Evolutionary conservation across 2,797 vertebrate genomes (phyloP).

Genomic region (Oryzias dopingdopingensis): DNA sequence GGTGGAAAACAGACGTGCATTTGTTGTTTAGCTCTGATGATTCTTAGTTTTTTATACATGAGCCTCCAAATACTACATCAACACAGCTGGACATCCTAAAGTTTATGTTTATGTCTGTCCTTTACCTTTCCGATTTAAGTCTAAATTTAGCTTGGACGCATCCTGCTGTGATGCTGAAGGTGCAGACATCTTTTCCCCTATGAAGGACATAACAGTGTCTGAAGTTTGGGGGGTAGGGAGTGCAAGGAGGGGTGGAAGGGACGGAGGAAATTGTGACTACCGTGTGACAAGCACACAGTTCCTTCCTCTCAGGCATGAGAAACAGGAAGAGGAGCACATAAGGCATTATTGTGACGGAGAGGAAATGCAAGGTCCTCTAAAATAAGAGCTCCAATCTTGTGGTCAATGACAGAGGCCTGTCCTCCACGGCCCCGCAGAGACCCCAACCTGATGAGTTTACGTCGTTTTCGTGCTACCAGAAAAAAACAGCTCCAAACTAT

Average conservation of each 20-base stretch:
- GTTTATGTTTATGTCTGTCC: conserved; percentile 79
- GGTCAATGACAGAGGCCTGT: conserved; percentile 71
- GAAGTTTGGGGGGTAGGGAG: conserved; percentile 63
- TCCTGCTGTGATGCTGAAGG: conserved; percentile 76
- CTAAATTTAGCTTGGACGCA: conserved; percentile 70
- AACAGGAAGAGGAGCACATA: conserved; percentile 81
- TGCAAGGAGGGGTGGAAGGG: conserved; percentile 20
- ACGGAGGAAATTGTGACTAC: conserved; percentile 77
- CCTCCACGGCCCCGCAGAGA: conserved; percentile 60
- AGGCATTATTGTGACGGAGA: conserved; percentile 82
- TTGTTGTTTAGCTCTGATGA: too few relatives aligned
- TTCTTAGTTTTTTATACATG: conserved; percentile 3
- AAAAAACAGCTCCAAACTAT: neutral
- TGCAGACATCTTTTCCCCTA: conserved; percentile 74
- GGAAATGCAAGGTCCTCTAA: conserved; percentile 82
- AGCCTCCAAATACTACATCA: conserved; percentile 67
- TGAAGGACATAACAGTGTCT: conserved; percentile 77
- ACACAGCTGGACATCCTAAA: conserved; percentile 78
- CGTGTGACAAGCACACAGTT: conserved; percentile 81
- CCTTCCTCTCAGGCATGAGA: conserved; percentile 82
- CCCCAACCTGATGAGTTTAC: neutral
- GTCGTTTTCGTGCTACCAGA: conserved; percentile 21
- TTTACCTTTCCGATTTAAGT: conserved; percentile 71
- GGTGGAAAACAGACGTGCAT: neutral
- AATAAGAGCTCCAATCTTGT: conserved; percentile 75